phyloP scores from a whole-genome alignment of 2,113 vertebrate genomes.

The Chinchilla lanigera region DNA sequence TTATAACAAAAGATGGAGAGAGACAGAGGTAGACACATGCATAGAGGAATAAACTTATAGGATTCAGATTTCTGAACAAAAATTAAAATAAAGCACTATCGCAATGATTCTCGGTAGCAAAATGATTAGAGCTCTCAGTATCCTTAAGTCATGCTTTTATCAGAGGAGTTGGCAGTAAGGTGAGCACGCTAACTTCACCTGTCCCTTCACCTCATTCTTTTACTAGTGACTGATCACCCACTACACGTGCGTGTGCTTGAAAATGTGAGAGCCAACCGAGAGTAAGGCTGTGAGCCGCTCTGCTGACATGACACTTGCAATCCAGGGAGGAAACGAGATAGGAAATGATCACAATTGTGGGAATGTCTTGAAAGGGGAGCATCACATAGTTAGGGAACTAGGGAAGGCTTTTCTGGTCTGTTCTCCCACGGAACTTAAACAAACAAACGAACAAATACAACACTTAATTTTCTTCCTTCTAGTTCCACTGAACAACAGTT shows the following conservation, averaged over 20 bases:
- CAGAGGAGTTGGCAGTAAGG: not conserved
- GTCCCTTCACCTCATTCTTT: not conserved
- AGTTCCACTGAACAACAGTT: not conserved
- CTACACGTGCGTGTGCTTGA: not conserved
- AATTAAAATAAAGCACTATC: not conserved
- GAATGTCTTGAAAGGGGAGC: not conserved
- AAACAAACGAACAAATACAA: not conserved
- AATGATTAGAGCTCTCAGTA: not conserved
- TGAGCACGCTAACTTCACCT: not conserved
- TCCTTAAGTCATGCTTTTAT: not conserved
- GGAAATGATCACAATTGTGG: not conserved
- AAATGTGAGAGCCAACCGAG: not conserved
- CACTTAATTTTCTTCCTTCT: not conserved
- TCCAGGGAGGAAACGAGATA: not conserved
- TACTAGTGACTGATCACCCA: not conserved
- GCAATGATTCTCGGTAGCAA: not conserved
- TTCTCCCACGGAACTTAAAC: not conserved
- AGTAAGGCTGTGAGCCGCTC: not conserved
- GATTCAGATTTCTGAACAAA: not conserved
- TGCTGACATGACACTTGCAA: not conserved
- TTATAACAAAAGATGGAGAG: not conserved
- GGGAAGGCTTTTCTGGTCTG: not conserved
- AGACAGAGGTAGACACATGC: not conserved
- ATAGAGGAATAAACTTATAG: not conserved
- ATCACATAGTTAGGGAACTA: not conserved